These are phyloP conservation scores for Toxotes jaculatrix DNA, from an alignment of 2,113 vertebrate species.

Conservation along the genomic window DNA sequence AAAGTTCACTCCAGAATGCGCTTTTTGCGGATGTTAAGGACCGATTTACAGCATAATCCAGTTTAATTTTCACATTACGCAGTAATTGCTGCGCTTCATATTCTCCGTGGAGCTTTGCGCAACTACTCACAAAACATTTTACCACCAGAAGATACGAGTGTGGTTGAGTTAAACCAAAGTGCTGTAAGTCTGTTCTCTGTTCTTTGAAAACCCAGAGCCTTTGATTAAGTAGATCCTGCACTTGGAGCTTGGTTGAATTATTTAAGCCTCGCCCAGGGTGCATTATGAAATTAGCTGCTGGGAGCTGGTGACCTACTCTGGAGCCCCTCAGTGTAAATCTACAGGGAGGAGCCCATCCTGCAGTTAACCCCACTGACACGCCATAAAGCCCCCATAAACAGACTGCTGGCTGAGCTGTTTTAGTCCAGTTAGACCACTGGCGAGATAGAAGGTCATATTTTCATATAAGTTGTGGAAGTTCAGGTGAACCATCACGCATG, in stretches of 20 bases:
- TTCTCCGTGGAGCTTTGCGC: not conserved
- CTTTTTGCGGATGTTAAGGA: constrained; percentile 17
- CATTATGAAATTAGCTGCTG: constrained; percentile 82
- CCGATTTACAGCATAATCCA: not conserved
- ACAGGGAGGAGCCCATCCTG: constrained; percentile 60
- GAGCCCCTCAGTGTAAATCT: constrained; percentile 73
- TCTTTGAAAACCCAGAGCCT: constrained; percentile 56
- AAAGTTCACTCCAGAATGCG: constrained; percentile 5
- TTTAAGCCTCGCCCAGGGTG: constrained; percentile 70
- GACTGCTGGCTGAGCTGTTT: constrained; percentile 72
- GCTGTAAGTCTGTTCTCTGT: constrained; percentile 28
- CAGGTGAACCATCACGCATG: constrained; percentile 58
- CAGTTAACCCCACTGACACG: constrained; percentile 65
- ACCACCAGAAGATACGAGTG: constrained; percentile 7
- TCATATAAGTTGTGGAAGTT: constrained; percentile 40
- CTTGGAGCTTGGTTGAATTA: constrained; percentile 70
- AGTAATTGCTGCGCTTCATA: constrained; percentile 17
- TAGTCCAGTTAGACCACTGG: constrained; percentile 14
- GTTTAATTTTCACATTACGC: constrained; percentile 14
- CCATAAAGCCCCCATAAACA: constrained; percentile 72
- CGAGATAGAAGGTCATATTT: constrained; percentile 63
- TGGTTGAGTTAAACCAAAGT: constrained; percentile 20
- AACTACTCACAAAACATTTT: constrained; percentile 9
- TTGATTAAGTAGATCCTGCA: constrained; percentile 76
- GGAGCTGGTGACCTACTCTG: constrained; percentile 66